Conservation (phyloP, 2,888 invertebrate genomes). For the Thereva nobilitata region DNA sequence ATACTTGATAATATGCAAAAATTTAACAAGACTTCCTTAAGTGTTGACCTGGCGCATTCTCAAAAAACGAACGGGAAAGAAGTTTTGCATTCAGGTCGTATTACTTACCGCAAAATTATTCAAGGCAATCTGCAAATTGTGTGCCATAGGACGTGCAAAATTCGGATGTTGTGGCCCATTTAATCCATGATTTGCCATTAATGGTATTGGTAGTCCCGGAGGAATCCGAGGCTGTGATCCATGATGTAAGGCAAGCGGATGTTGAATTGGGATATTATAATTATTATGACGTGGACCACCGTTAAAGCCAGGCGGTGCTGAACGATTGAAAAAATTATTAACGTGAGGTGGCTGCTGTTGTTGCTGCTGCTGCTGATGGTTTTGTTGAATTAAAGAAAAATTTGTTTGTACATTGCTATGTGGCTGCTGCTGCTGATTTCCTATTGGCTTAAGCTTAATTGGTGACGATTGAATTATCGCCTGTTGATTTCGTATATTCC, state of each 20-base stretch:
- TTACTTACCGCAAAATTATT: constrained; percentile 54
- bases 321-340: constrained; percentile 42
- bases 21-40: no score
- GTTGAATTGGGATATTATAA: constrained; percentile 42
- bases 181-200: constrained; percentile 29
- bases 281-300: constrained; percentile 43
- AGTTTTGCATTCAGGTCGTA: constrained; percentile 4
- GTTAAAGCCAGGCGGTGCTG: constrained; percentile 49
- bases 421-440: constrained; percentile 43
- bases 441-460: constrained; percentile 37
- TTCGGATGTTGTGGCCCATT: constrained; percentile 55
- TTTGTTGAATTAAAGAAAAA: constrained; percentile 21
- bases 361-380: constrained; percentile 56
- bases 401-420: constrained; percentile 14
- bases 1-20: no score
- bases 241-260: constrained; percentile 46
- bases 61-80: constrained; percentile 22
- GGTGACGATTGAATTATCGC: constrained; percentile 48
- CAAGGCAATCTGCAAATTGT: constrained; percentile 55
- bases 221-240: constrained; percentile 51
- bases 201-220: constrained; percentile 46
- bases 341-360: constrained; percentile 45
- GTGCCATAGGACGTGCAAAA: constrained; percentile 50
- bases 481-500: constrained; percentile 56
- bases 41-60: no score